Percentiles rank a stretch among this genome's conserved stretches.
Conservation (phyloP, 2,888 invertebrate species). For the Oscheius sp. region DNA sequence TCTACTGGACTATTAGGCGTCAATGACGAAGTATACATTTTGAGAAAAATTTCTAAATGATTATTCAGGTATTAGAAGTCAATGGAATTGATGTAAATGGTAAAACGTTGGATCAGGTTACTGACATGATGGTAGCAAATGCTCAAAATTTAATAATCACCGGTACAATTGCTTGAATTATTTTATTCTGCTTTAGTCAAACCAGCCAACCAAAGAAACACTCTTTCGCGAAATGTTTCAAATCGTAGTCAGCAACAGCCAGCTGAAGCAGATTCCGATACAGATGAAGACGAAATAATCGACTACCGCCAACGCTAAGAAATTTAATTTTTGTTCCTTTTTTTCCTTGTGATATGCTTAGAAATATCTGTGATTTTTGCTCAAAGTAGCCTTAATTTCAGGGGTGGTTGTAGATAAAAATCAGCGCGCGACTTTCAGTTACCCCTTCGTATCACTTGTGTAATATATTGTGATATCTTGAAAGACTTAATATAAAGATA, state of each 20-base stretch:
- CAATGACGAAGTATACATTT: constrained; percentile 82
- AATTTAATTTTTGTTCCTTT: not conserved
- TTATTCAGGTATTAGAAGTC: constrained; percentile 84
- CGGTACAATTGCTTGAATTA: constrained; percentile 18
- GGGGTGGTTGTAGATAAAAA: not conserved
- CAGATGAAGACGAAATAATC: constrained; percentile 38
- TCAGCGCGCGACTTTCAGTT: no score
- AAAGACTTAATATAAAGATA: no score
- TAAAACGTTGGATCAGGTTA: constrained; percentile 95
- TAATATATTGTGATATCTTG: not conserved
- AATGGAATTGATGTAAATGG: constrained; percentile 98
- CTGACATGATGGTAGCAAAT: constrained; percentile 99
- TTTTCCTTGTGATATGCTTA: constrained; percentile 9
- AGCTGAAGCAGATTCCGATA: constrained; percentile 38
- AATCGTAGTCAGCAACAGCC: constrained; percentile 27
- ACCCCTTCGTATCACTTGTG: no score
- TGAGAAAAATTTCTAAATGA: not conserved
- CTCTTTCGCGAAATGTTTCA: constrained; percentile 42
- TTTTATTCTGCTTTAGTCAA: constrained; percentile 78
- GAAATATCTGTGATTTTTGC: constrained; percentile 19
- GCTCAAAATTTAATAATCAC: constrained; percentile 98
- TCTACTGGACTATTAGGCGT: constrained; percentile 96
- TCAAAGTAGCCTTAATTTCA: not conserved
- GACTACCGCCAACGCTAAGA: constrained; percentile 16
- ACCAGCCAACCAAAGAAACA: constrained; percentile 86